A percentile compares a stretch with the other conserved stretches of the same genome.
These are phyloP conservation scores for Hylaeus volcanicus DNA, from an alignment of 1,140 invertebrate species.

Conservation along the genomic window DNA sequence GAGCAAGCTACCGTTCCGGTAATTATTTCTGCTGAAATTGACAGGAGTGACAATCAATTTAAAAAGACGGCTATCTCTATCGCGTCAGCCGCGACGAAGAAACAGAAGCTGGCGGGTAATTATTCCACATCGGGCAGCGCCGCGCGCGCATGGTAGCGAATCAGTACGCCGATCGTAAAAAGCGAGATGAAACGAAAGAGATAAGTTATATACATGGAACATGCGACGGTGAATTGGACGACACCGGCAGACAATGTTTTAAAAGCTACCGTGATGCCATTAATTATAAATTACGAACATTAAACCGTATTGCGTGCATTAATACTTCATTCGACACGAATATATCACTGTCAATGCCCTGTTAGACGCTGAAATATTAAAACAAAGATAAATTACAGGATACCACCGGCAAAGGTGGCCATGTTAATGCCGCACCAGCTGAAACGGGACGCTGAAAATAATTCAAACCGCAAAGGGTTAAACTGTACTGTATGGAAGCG, in stretches of 20 bases:
- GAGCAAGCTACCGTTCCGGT: no score
- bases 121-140: no score
- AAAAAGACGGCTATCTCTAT: no score
- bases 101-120: no score
- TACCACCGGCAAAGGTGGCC: not conserved
- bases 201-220: not conserved
- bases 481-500: not conserved
- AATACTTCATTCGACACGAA: not conserved
- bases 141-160: no score
- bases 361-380: not conserved
- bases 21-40: no score
- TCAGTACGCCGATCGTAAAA: no score
- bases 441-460: not conserved
- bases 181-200: not conserved
- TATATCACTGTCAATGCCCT: not conserved
- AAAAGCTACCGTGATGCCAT: not conserved
- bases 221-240: not conserved
- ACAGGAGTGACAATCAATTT: no score
- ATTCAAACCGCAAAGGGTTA: not conserved
- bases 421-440: not conserved
- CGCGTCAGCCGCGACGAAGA: no score
- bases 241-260: not conserved
- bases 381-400: slow-evolving; percentile 3
- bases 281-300: slow-evolving; percentile 6
- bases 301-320: slow-evolving; percentile 4